Percentiles rank a stretch among this genome's conserved stretches.
Conservation (phyloP, 2,888 invertebrate genomes). For the Drosophila falleni region DNA sequence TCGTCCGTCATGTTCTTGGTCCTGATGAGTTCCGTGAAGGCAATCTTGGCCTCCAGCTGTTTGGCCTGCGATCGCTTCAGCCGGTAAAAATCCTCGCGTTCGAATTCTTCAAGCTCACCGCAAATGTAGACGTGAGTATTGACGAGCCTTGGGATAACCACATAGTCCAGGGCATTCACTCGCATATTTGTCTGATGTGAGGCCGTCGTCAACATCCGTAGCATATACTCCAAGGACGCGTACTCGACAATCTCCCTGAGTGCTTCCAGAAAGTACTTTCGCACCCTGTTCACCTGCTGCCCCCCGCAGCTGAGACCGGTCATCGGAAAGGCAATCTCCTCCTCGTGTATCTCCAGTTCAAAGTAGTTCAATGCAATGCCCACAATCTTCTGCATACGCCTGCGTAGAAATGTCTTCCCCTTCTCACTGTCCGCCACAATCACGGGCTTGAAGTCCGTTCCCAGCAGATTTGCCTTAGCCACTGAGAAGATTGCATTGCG, state of each 20-base stretch:
- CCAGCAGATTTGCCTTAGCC: constrained; percentile 77
- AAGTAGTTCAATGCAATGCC: constrained; percentile 71
- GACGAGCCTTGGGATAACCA: constrained; percentile 70
- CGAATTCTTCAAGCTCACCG: constrained; percentile 80
- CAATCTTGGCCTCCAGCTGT: constrained; percentile 72
- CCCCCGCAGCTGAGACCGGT: constrained; percentile 79
- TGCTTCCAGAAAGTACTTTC: constrained; percentile 59
- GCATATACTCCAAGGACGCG: constrained; percentile 72
- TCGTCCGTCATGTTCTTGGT: constrained; percentile 58
- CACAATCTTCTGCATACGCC: constrained; percentile 64
- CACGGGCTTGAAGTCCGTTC: constrained; percentile 72
- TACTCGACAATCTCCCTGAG: constrained; percentile 53
- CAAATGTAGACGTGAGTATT: constrained; percentile 70
- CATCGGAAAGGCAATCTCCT: constrained; percentile 51
- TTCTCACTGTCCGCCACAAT: constrained; percentile 45
- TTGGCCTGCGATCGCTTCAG: constrained; percentile 82
- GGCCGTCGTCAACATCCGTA: constrained; percentile 51
- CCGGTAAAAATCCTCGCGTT: constrained; percentile 82
- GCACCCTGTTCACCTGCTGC: constrained; percentile 69
- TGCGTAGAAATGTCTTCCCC: constrained; percentile 54
- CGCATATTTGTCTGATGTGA: constrained; percentile 78
- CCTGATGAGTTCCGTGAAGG: constrained; percentile 66
- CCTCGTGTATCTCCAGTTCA: constrained; percentile 42
- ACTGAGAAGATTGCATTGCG: constrained; percentile 73
- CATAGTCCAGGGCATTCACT: constrained; percentile 80